A percentile compares a stretch with the other conserved stretches of the same genome.
Conservation (phyloP, 1,140 invertebrate genomes). For the Drosophila pandora region DNA sequence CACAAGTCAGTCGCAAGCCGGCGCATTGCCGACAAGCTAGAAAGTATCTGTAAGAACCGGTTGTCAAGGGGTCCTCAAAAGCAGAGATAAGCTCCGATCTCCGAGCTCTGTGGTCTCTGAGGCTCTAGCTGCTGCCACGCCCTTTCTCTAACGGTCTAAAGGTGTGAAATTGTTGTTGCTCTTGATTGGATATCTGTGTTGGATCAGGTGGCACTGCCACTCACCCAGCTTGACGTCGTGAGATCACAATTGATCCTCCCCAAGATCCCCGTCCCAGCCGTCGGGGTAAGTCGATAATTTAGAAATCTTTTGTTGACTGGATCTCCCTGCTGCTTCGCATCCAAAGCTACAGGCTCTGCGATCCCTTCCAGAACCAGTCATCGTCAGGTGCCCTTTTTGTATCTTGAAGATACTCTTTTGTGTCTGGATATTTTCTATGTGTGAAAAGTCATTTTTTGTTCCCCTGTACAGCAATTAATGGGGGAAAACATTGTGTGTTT, state of each 20-base stretch:
- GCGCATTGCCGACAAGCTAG: slow-evolving; percentile 15
- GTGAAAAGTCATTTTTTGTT: slow-evolving; percentile 54
- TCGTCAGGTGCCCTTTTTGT: slow-evolving; percentile 37
- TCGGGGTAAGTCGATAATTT: slow-evolving; percentile 58
- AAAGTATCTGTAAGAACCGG: slow-evolving; percentile 51
- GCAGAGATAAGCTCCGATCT: slow-evolving; percentile 33
- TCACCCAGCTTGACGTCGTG: slow-evolving; percentile 67
- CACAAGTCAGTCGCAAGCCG: slow-evolving; percentile 56
- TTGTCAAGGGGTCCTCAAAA: slow-evolving; percentile 61
- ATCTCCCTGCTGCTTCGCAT: slow-evolving; percentile 14
- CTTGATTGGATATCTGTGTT: slow-evolving; percentile 51
- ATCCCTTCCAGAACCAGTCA: slow-evolving; percentile 26
- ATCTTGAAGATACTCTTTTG: slow-evolving; percentile 26
- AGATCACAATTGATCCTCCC: slow-evolving; percentile 71
- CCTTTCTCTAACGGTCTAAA: slow-evolving; percentile 59
- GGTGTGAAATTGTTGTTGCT: slow-evolving; percentile 69
- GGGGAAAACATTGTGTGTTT: slow-evolving; percentile 27
- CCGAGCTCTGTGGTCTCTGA: neutral
- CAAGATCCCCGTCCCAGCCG: slow-evolving; percentile 18
- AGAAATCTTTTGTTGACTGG: slow-evolving; percentile 60
- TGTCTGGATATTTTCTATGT: slow-evolving; percentile 32
- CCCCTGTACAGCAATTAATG: slow-evolving; percentile 36
- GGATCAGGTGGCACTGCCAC: slow-evolving; percentile 62
- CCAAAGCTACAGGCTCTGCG: slow-evolving; percentile 18
- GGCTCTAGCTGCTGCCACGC: slow-evolving; percentile 24